Evolutionary conservation across 1,140 invertebrate species (phyloP).

Genomic region (Calosoma granatense): DNA sequence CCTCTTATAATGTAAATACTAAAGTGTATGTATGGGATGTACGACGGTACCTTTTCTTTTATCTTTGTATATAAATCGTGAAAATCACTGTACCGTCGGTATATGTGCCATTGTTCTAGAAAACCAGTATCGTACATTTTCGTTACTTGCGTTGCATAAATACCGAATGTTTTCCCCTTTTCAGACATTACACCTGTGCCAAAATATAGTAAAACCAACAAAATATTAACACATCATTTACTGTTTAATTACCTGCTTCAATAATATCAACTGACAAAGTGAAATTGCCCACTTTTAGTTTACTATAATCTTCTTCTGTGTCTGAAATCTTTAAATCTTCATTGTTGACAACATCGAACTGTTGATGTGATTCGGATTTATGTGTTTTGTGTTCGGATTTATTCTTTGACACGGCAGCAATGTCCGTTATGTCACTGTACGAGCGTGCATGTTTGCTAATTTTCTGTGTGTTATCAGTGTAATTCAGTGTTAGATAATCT

Average conservation of each 20-base stretch:
- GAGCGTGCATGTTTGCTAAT: not conserved
- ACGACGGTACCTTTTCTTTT: constrained; percentile 48
- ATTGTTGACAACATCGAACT: constrained; percentile 30
- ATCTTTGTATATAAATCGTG: constrained; percentile 75
- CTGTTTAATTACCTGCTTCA: constrained; percentile 46
- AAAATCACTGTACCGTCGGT: constrained; percentile 83
- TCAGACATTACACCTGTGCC: constrained; percentile 65
- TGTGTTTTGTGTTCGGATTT: constrained; percentile 29
- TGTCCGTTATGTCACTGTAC: constrained; percentile 1
- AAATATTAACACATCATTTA: constrained; percentile 9
- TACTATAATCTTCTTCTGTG: constrained; percentile 37
- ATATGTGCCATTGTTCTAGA: constrained; percentile 69
- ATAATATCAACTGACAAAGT: constrained; percentile 55
- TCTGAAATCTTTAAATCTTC: not conserved
- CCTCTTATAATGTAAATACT: constrained; percentile 8
- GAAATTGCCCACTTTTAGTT: constrained; percentile 47
- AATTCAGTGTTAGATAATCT: not conserved
- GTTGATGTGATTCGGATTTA: constrained; percentile 30
- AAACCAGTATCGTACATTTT: constrained; percentile 51
- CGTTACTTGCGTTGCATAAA: constrained; percentile 79
- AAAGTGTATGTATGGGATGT: constrained; percentile 10
- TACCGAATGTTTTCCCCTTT: constrained; percentile 73
- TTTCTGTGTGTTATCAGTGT: not conserved
- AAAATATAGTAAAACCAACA: constrained; percentile 22
- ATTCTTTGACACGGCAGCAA: constrained; percentile 1